phyloP scores from a whole-genome alignment of 2,113 vertebrate species.

The Chaenocephalus aceratus region DNA sequence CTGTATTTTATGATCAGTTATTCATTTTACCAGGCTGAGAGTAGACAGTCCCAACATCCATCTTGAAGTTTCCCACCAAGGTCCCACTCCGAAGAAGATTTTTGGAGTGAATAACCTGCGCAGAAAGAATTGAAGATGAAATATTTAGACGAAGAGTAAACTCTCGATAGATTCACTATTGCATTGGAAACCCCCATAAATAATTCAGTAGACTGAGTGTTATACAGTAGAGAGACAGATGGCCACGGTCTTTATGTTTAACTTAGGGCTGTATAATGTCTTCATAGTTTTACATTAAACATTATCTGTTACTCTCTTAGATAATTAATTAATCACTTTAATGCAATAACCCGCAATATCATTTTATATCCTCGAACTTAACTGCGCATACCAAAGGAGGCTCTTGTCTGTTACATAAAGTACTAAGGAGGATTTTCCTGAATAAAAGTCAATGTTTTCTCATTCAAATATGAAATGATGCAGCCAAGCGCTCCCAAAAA shows the following conservation, averaged over 20 bases:
- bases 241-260: background rate
- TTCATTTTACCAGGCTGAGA: conserved; percentile 88
- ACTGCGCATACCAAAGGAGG: background rate
- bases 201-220: background rate
- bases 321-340: background rate
- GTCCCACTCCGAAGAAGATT: conserved; percentile 97
- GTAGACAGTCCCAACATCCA: conserved; percentile 96
- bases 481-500: background rate
- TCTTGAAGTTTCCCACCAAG: conserved; percentile 94
- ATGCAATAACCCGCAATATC: background rate
- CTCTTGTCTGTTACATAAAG: too few species aligned
- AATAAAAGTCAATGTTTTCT: too few species aligned
- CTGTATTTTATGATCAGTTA: background rate
- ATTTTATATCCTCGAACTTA: background rate
- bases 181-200: background rate
- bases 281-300: background rate
- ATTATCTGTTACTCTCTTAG: background rate
- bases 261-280: background rate
- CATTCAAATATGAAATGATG: background rate
- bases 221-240: background rate
- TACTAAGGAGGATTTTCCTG: too few species aligned
- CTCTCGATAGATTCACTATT: background rate
- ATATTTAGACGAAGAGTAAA: conserved; percentile 19
- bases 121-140: conserved; percentile 18
- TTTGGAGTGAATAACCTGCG: conserved; percentile 97